Conservation (phyloP, 1,140 invertebrate species). For the Trachymyrmex septentrionalis region DNA sequence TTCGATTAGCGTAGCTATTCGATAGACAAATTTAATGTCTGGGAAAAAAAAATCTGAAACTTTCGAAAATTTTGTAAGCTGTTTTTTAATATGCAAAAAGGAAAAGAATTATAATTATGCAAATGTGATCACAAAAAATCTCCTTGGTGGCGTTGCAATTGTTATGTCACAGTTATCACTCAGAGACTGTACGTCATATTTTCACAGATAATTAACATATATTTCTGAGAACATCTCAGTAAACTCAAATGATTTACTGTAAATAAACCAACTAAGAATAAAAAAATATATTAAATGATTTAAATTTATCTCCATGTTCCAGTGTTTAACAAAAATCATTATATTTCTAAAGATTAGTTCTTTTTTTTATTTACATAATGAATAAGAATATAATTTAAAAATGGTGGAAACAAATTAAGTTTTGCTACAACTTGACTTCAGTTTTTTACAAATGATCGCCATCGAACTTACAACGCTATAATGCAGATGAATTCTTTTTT, state of each 20-base stretch:
- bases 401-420: background rate
- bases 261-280: background rate
- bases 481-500: background rate
- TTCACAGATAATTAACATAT: slow-evolving; percentile 82
- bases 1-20: slow-evolving; percentile 46
- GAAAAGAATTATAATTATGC: background rate
- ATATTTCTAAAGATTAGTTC: background rate
- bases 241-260: slow-evolving; percentile 67
- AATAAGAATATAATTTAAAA: background rate
- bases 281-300: background rate
- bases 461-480: background rate
- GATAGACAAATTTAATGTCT: slow-evolving; percentile 33
- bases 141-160: slow-evolving; percentile 49
- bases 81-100: background rate
- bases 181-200: slow-evolving; percentile 79
- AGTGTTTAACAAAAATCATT: background rate
- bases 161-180: slow-evolving; percentile 69
- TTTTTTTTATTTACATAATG: background rate
- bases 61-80: background rate
- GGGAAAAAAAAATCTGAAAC: slow-evolving; percentile 10
- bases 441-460: background rate
- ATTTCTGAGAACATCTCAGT: slow-evolving; percentile 83
- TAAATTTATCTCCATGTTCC: background rate
- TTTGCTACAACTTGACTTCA: background rate
- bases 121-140: slow-evolving; percentile 10